Percentiles rank a stretch among this genome's conserved stretches.
Evolutionary conservation across 2,888 invertebrate genomes (phyloP).

Genomic region (Gisinianus flammeolus): DNA sequence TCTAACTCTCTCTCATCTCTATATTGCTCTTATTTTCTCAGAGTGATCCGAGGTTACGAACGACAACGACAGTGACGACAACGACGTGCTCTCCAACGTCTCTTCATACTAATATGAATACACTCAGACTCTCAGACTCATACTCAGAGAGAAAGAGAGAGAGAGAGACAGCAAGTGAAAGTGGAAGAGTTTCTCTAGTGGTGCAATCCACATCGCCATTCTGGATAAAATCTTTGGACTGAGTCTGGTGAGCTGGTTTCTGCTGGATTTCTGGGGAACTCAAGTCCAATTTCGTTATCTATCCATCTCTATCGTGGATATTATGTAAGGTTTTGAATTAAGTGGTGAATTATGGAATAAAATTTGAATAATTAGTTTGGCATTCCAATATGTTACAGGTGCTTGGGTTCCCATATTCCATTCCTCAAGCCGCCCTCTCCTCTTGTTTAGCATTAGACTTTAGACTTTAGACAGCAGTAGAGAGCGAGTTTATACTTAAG

Average conservation of each 20-base stretch:
- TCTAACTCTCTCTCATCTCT: slow-evolving; percentile 11
- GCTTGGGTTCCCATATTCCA: slow-evolving; percentile 47
- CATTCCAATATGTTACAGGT: slow-evolving; percentile 55
- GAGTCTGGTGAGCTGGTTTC: too few relatives aligned
- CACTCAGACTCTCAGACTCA: neutral
- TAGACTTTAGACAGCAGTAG: too few relatives aligned
- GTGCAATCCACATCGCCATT: too few relatives aligned
- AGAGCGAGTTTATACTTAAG: too few relatives aligned
- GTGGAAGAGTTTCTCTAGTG: neutral
- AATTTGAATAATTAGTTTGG: slow-evolving; percentile 54
- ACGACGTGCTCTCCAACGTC: too few relatives aligned
- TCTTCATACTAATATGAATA: too few relatives aligned
- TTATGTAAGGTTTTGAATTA: slow-evolving; percentile 33
- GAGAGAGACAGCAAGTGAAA: too few relatives aligned
- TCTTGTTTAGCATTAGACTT: too few relatives aligned
- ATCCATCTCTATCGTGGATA: slow-evolving; percentile 10
- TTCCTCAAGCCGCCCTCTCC: neutral
- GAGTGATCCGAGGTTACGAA: too few relatives aligned
- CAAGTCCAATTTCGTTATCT: slow-evolving; percentile 2
- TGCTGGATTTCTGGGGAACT: too few relatives aligned
- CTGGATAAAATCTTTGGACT: too few relatives aligned
- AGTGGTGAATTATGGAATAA: slow-evolving; percentile 51
- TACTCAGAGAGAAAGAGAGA: neutral
- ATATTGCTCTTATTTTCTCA: neutral
- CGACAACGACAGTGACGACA: too few relatives aligned